Percentiles rank a stretch among this genome's conserved stretches.
phyloP scores from a whole-genome alignment of 1,140 invertebrate genomes.

The Chlorops oryzae region DNA sequence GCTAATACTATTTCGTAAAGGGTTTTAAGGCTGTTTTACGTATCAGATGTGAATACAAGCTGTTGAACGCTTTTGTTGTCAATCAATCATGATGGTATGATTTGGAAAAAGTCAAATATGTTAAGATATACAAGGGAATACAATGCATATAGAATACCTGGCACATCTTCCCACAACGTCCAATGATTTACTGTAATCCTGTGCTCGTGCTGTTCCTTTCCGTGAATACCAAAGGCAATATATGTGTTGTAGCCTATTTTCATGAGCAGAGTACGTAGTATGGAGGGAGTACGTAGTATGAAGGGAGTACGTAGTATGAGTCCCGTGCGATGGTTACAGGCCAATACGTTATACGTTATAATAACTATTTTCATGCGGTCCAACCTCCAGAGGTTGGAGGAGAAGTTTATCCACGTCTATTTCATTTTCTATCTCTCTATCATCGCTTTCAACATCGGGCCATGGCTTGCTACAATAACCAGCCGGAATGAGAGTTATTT shows the following conservation, averaged over 20 bases:
- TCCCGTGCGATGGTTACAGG: too few species aligned
- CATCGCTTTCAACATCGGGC: slow-evolving; percentile 45
- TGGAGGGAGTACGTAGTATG: too few species aligned
- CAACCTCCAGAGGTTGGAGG: slow-evolving; percentile 58
- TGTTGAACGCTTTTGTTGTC: slow-evolving; percentile 96
- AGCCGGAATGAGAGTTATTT: too few species aligned
- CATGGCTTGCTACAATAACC: slow-evolving; percentile 43
- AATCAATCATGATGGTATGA: too few species aligned
- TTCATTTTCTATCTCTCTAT: slow-evolving; percentile 45
- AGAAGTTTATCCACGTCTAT: slow-evolving; percentile 47
- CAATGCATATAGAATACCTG: too few species aligned
- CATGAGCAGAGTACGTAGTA: too few species aligned
- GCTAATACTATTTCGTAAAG: too few species aligned
- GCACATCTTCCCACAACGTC: slow-evolving; percentile 71
- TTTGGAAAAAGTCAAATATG: too few species aligned
- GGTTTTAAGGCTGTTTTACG: slow-evolving; percentile 81
- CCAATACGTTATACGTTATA: too few species aligned
- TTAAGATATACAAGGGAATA: too few species aligned
- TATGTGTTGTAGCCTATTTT: slow-evolving; percentile 74
- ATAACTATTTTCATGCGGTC: too few species aligned
- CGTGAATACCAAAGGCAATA: slow-evolving; percentile 72
- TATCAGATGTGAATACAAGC: slow-evolving; percentile 87
- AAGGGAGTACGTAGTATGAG: too few species aligned
- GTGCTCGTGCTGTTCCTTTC: slow-evolving; percentile 40
- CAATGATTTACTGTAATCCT: slow-evolving; percentile 46